Percentiles rank a stretch among this genome's conserved stretches.
Evolutionary conservation across 2,888 invertebrate genomes (phyloP).

Genomic region (Cacoxenus indagator): DNA sequence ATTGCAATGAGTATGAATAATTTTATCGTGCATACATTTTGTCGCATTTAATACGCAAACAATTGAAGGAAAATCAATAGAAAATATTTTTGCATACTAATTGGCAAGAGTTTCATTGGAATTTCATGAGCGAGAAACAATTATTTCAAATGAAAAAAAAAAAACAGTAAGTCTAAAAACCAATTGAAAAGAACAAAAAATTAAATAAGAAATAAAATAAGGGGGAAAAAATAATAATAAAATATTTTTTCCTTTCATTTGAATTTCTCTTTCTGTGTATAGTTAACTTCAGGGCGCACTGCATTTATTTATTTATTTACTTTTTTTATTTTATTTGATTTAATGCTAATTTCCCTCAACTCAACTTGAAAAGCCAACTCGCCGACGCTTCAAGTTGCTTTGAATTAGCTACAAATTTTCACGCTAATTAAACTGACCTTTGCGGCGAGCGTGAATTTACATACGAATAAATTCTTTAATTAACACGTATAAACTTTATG

Average conservation of each 20-base stretch:
- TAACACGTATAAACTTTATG: slow-evolving; percentile 29
- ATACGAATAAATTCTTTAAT: slow-evolving; percentile 35
- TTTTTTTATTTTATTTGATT: neutral
- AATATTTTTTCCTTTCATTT: no score
- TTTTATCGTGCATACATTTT: neutral
- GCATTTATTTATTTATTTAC: no score
- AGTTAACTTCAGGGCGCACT: no score
- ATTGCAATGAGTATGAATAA: neutral
- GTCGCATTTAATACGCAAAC: no score
- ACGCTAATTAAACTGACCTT: slow-evolving; percentile 39
- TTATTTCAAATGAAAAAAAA: neutral
- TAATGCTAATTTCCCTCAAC: neutral
- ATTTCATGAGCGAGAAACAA: neutral
- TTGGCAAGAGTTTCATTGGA: neutral
- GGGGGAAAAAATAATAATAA: neutral
- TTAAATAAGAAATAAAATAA: no score
- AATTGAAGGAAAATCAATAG: slow-evolving; percentile 2
- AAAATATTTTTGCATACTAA: slow-evolving; percentile 8
- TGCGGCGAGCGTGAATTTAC: slow-evolving; percentile 22
- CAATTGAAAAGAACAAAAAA: no score
- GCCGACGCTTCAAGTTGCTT: neutral
- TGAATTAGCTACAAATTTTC: slow-evolving; percentile 22
- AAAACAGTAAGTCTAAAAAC: neutral
- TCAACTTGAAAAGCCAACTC: neutral
- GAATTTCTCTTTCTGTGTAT: no score